These are phyloP conservation scores for Heterohyrax brucei DNA, from an alignment of 2,797 vertebrate genomes.

Conservation along the genomic window DNA sequence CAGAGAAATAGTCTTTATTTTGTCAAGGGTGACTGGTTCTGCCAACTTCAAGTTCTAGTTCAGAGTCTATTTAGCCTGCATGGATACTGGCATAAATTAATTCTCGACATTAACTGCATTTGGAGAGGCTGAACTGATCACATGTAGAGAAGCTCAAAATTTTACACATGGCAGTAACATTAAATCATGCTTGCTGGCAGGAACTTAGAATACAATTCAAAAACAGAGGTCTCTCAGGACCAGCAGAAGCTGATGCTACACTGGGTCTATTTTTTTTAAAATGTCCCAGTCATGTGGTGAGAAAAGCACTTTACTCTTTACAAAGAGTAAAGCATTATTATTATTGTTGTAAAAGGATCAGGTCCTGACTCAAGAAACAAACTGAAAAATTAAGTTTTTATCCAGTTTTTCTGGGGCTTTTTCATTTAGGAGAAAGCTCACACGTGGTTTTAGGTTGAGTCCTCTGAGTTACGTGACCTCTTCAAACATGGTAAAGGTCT, in stretches of 20 bases:
- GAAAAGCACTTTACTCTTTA: neutral
- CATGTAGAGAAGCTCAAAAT: neutral
- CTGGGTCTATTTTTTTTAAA: neutral
- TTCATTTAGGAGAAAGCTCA: conserved; percentile 48
- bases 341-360: conserved; percentile 21
- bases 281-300: neutral
- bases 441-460: conserved; percentile 1
- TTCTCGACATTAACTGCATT: conserved; percentile 35
- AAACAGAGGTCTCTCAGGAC: conserved; percentile 34
- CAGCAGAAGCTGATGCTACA: neutral
- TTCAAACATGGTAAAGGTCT: conserved; percentile 31
- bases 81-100: neutral
- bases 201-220: conserved; percentile 1
- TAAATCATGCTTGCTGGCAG: conserved; percentile 46
- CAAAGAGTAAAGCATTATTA: conserved; percentile 32
- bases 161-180: conserved; percentile 18
- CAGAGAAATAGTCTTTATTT: conserved; percentile 55
- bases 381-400: neutral
- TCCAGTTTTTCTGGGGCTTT: conserved; percentile 51
- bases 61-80: neutral
- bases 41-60: neutral
- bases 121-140: conserved; percentile 11
- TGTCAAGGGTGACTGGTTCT: neutral
- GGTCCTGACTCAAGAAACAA: neutral
- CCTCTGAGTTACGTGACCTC: conserved; percentile 17